These are phyloP conservation scores for Lichenostomus cassidix DNA, from an alignment of 2,113 vertebrate genomes.

Conservation along the genomic window DNA sequence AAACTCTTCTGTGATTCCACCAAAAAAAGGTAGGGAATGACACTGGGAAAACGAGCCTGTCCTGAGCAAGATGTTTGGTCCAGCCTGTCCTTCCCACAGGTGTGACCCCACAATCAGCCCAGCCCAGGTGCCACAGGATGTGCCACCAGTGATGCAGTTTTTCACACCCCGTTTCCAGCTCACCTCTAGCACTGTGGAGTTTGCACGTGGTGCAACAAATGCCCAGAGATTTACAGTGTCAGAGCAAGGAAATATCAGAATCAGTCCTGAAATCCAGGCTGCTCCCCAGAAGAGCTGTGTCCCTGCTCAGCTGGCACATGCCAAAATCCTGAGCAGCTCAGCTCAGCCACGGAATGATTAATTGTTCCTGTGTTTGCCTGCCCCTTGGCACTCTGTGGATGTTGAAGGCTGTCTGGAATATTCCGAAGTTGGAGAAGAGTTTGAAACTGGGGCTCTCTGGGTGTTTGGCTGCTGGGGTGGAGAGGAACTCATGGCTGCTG, in stretches of 20 bases:
- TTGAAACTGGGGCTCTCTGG: not conserved
- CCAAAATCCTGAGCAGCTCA: not conserved
- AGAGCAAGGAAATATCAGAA: not conserved
- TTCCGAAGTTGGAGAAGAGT: not conserved
- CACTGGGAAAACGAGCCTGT: not conserved
- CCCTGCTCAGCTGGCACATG: not conserved
- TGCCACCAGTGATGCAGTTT: rapidly evolving
- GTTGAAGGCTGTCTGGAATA: not conserved
- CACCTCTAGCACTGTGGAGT: not conserved
- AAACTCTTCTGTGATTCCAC: not conserved
- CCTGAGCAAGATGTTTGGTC: not conserved
- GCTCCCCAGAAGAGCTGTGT: not conserved
- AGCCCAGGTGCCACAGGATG: not conserved
- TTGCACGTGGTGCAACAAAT: not conserved
- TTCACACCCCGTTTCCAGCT: not conserved
- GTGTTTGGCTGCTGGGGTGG: not conserved
- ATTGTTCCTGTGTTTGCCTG: not conserved
- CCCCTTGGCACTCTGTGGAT: not conserved
- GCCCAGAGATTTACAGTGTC: not conserved
- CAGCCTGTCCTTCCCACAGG: not conserved
- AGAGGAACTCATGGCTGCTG: not conserved
- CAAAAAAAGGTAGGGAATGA: no score
- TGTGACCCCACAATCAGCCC: not conserved
- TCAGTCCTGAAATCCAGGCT: not conserved
- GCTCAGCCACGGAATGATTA: not conserved